Conservation (phyloP, 2,797 vertebrate genomes). For the Spea hammondii region DNA sequence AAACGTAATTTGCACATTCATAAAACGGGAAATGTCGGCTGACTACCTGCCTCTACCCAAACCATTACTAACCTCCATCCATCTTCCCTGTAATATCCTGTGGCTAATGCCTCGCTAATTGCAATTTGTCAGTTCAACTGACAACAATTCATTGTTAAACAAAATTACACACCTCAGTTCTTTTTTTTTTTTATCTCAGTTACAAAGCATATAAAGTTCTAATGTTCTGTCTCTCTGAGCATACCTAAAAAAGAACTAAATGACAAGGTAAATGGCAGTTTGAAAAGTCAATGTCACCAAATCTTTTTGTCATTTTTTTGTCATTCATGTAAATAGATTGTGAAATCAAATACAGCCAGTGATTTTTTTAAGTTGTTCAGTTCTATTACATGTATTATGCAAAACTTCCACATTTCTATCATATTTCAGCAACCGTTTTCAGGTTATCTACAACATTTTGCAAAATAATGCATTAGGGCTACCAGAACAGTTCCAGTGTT, state of each 20-base stretch:
- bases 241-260: background rate
- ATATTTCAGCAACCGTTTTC: too few relatives aligned
- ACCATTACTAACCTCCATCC: conserved; percentile 16
- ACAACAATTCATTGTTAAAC: conserved; percentile 44
- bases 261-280: conserved; percentile 1
- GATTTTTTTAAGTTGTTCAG: background rate
- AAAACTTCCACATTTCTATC: too few relatives aligned
- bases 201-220: conserved; percentile 22
- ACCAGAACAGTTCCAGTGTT: too few relatives aligned
- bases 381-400: too few relatives aligned
- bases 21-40: conserved; percentile 1
- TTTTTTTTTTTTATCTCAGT: conserved; percentile 6
- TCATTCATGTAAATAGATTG: background rate
- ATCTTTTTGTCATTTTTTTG: background rate
- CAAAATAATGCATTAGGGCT: too few relatives aligned
- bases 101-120: conserved; percentile 45
- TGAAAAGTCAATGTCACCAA: background rate
- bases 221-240: background rate
- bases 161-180: conserved; percentile 38
- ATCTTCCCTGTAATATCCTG: conserved; percentile 44
- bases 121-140: conserved; percentile 38
- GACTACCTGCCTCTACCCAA: conserved; percentile 18
- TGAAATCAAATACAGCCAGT: background rate
- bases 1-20: background rate
- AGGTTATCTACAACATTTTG: too few relatives aligned